Evolutionary conservation across 2,888 invertebrate species (phyloP), one percentile per base, ranked within the genome.

Genomic region (Nephrocerus scutellatus): DNA sequence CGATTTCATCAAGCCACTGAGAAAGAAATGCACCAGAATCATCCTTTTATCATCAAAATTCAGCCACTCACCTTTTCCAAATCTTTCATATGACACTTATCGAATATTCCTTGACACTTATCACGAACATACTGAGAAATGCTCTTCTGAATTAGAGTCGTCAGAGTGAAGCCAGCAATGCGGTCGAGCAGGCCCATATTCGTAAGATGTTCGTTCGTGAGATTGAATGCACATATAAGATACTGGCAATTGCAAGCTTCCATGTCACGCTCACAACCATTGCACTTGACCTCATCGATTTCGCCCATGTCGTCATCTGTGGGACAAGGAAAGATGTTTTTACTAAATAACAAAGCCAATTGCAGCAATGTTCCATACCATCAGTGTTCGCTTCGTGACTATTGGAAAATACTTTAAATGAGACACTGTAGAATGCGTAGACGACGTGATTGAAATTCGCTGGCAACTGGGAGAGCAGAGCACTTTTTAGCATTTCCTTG

Each of bases 41-140:
- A 8, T 7, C n/a, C 28, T 7, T 28, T 7, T 12, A 28, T n/a
- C 7, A 28, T 10, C 8, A 12, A 7, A 28, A 12, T 3, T 21
- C 7, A 10, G 4, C 18, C 12, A 46, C 57, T 59, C 70, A 82
- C 84, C 60, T 77, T 76, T 70, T 89, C 84, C 13, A 93, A 70
- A 36, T 74, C 72, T n/a, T 72, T 70, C 34, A 92, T 73, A 56
- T 87, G 87, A 5, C 87, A 84, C 14, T 79, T 76, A 70, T 92
- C 87, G 71, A 89, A 92, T 54, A 83, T 84, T 20, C 87, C 88
- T 53, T 85, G 83, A 58, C 92, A 92, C 0, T 82, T 77, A 53
- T 82, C 80, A 55, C 81, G 78, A n/a, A 95, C 85, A 57, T 92
- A 84, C 47, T 76, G 75, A 59, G 85, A 80, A 48, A 95, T 92